Conservation (phyloP, 2,113 vertebrate species). For the Thunnus thynnus region DNA sequence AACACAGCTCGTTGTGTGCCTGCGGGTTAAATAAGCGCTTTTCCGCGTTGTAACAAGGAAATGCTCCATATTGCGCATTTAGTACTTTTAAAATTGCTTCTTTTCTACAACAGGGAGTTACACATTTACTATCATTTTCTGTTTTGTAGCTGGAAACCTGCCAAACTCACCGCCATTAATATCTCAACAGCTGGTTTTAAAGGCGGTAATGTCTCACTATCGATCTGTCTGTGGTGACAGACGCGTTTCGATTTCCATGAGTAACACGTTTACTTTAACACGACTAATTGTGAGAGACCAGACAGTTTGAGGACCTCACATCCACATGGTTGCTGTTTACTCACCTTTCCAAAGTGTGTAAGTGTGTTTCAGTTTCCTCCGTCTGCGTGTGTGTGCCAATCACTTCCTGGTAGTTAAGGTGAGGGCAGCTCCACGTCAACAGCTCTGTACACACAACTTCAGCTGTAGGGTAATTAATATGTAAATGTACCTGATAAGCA, state of each 20-base stretch:
- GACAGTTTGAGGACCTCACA: not conserved
- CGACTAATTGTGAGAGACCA: not conserved
- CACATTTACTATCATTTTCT: not conserved
- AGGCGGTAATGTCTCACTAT: not conserved
- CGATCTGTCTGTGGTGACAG: not conserved
- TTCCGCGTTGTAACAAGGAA: not conserved
- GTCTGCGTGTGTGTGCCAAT: constrained; percentile 27
- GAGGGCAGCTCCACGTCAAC: constrained; percentile 53
- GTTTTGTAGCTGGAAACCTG: not conserved
- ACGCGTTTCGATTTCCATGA: not conserved
- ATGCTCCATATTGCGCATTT: rapidly evolving
- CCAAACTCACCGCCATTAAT: constrained; percentile 27
- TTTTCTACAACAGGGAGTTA: not conserved
- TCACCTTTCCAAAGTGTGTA: constrained; percentile 55
- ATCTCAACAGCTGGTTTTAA: not conserved
- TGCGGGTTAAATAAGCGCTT: not conserved
- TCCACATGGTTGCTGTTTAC: constrained; percentile 33
- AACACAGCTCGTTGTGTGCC: too few relatives aligned
- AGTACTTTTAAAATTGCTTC: not conserved
- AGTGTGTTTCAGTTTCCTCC: constrained; percentile 15
- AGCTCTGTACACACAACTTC: not conserved
- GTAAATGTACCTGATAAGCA: too few relatives aligned
- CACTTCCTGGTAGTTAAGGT: constrained; percentile 75
- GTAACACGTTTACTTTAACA: not conserved
- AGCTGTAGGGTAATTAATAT: not conserved